A percentile compares a stretch with the other conserved stretches of the same genome.
Evolutionary conservation across 2,113 vertebrate species (phyloP).

Genomic region (Corythaeola cristata): DNA sequence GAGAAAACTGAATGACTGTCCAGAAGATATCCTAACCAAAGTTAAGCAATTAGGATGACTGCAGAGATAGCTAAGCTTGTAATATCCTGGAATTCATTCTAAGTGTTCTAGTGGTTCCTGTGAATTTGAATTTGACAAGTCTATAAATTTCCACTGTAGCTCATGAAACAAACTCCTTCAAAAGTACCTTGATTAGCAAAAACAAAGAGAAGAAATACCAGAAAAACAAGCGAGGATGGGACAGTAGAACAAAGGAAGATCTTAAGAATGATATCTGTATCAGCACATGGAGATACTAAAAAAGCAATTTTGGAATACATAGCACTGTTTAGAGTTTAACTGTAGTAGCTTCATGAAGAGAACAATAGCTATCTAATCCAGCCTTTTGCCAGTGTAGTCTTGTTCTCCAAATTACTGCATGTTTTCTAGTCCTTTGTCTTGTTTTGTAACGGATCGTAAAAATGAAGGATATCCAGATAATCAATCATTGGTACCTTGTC

Average conservation of each 20-base stretch:
- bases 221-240: neutral
- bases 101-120: neutral
- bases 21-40: neutral
- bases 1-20: neutral
- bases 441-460: neutral
- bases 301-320: neutral
- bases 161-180: neutral
- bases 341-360: neutral
- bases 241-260: neutral
- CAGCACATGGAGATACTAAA: neutral
- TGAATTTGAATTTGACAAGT: neutral
- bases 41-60: neutral
- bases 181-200: neutral
- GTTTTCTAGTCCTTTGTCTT: neutral
- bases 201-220: neutral
- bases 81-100: neutral
- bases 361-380: neutral
- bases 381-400: neutral
- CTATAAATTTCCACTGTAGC: neutral
- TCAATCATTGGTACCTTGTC: neutral
- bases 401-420: neutral
- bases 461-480: neutral
- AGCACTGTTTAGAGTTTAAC: neutral
- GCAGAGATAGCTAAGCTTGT: neutral
- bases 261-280: neutral